Evolutionary conservation across 2,113 vertebrate genomes (phyloP).

Genomic region (Dicerorhinus sumatrensis): DNA sequence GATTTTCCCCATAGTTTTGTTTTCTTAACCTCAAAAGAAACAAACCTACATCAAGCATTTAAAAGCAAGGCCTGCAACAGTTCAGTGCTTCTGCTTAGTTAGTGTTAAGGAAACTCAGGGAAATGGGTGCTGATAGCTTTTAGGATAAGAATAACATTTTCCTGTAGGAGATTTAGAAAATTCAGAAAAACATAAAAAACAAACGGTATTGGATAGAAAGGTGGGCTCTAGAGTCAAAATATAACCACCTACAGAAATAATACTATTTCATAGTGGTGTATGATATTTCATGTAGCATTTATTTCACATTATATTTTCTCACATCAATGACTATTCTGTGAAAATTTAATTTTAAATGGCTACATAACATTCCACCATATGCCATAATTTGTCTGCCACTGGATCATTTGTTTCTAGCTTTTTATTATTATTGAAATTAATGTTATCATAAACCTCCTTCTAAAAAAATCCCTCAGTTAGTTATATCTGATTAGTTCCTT

Average conservation of each 20-base stretch:
- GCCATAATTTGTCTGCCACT: neutral
- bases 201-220: neutral
- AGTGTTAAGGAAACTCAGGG: neutral
- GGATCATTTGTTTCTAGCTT: neutral
- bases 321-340: neutral
- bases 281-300: neutral
- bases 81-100: neutral
- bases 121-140: neutral
- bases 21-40: neutral
- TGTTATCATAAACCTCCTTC: neutral
- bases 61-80: neutral
- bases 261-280: neutral
- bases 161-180: neutral
- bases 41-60: neutral
- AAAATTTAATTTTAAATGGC: slow-evolving; percentile 18
- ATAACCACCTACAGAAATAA: neutral
- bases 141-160: neutral
- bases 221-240: neutral
- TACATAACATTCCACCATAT: neutral
- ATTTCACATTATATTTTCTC: neutral
- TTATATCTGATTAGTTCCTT: neutral
- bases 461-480: neutral
- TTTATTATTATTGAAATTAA: neutral
- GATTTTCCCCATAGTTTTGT: neutral
- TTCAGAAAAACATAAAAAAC: neutral